Evolutionary conservation across 2,797 vertebrate species (phyloP).

Genomic region (Simalia tracyae): DNA sequence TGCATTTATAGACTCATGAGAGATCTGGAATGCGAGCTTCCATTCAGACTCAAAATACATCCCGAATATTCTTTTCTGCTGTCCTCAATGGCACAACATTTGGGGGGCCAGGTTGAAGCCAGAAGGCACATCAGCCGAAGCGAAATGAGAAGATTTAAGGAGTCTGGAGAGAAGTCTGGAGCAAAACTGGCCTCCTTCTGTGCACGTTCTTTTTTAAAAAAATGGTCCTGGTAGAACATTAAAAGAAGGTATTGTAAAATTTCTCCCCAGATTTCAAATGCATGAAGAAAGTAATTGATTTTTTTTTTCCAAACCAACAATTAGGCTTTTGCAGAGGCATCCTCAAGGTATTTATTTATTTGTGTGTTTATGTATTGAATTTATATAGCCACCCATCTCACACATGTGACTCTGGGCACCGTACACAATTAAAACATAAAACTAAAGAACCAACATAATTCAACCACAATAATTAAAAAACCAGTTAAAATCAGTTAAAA

Average conservation of each 20-base stretch:
- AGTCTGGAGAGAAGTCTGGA: background rate
- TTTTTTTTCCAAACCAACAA: background rate
- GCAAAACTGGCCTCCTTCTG: background rate
- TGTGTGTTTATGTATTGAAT: background rate
- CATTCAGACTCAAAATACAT: background rate
- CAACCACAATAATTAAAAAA: too few relatives aligned
- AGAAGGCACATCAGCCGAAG: background rate
- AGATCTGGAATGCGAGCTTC: conserved; percentile 9
- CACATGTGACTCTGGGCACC: background rate
- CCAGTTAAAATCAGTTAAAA: too few relatives aligned
- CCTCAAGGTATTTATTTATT: background rate
- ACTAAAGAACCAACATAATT: too few relatives aligned
- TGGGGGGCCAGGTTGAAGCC: background rate
- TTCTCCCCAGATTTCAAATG: background rate
- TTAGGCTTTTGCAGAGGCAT: background rate
- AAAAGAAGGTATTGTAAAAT: background rate
- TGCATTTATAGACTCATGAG: background rate
- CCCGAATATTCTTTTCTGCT: conserved; percentile 21
- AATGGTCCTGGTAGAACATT: too few relatives aligned
- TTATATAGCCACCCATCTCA: background rate
- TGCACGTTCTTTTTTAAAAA: background rate
- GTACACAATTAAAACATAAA: background rate
- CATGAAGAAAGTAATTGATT: background rate
- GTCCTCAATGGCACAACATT: background rate
- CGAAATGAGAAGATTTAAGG: background rate